Evolutionary conservation across 2,888 invertebrate genomes (phyloP), one percentile per base, ranked within the genome.

Genomic region (Andrena fulva): DNA sequence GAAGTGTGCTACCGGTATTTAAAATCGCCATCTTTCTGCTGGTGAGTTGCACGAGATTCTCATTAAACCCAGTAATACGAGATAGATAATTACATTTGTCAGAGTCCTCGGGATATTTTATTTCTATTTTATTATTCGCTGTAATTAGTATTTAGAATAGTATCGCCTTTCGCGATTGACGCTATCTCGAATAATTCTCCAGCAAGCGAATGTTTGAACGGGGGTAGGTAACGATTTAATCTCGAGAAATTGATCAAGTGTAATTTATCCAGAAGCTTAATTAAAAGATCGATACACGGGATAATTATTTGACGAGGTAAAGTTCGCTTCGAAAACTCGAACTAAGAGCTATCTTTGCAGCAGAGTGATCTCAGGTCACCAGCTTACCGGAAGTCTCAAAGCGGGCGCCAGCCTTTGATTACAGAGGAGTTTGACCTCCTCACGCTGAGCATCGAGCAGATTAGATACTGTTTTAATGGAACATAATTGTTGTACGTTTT

Each of bases 321-420:
- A 42, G 2, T 42, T 27, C 42, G 6, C 6, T 35, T 48, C 5
- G 29, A 59, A 59, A 64, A 69, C 59, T 64, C 10, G 52, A 24
- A 63, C 27, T 24, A 56, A 29, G 10, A 24, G 12, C 64, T 29
- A 50, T 63, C 56, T 64, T 50, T 52, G 56, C n/a, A 50, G 20
- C 50, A 8, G 48, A 33, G 6, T 24, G 66, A 67, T 69, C 48
- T 56, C 48, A 54, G 62, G 33, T 54, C 63, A 54, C 48, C 56
- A 12, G 35, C 29, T 75, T 59, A 29, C 5, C 33, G 27, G 33
- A 70, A 59, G 50, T 69, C 16, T 77, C 77, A 62, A 77, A 64
- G 77, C 27, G 12, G 12, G 10, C n/a, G 71, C 10, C 27, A 52
- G 54, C 27, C 62, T 60, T 48, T 71, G 78, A 77, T 80, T 71